A percentile compares a stretch with the other conserved stretches of the same genome.
Evolutionary conservation across 2,888 invertebrate genomes (phyloP).

Genomic region (Pogonocherus hispidulus): DNA sequence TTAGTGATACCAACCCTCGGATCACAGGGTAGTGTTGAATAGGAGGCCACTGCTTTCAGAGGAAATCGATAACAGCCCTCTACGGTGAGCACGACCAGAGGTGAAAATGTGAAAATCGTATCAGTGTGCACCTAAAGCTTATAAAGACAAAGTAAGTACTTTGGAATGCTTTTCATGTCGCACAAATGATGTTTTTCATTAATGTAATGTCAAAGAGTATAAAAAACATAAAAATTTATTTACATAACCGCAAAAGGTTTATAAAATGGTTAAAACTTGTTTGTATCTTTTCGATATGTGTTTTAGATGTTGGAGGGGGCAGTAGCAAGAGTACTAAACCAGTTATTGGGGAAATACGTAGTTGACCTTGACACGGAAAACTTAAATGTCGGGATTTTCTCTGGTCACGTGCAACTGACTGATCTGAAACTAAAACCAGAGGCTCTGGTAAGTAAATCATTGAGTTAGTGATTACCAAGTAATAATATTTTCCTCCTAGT

Average conservation of each 20-base stretch:
- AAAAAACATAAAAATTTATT: no score
- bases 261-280: no score
- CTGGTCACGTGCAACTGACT: slow-evolving; percentile 83
- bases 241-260: no score
- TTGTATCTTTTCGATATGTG: not conserved
- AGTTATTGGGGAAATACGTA: slow-evolving; percentile 85
- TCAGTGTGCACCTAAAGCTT: not conserved
- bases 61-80: slow-evolving; percentile 49
- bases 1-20: slow-evolving; percentile 49
- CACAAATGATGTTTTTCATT: no score
- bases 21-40: slow-evolving; percentile 37
- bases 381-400: slow-evolving; percentile 86
- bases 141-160: slow-evolving; percentile 2
- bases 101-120: slow-evolving; percentile 21
- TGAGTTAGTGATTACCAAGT: no score
- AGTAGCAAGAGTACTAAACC: slow-evolving; percentile 84
- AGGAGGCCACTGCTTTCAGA: slow-evolving; percentile 39
- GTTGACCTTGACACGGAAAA: slow-evolving; percentile 87
- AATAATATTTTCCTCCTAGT: no score
- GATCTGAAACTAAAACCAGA: slow-evolving; percentile 85
- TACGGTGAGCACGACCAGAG: not conserved
- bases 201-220: no score
- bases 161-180: not conserved
- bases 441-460: slow-evolving; percentile 77
- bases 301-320: slow-evolving; percentile 81